phyloP scores from a whole-genome alignment of 2,113 vertebrate species.

The Perca schrenkii region DNA sequence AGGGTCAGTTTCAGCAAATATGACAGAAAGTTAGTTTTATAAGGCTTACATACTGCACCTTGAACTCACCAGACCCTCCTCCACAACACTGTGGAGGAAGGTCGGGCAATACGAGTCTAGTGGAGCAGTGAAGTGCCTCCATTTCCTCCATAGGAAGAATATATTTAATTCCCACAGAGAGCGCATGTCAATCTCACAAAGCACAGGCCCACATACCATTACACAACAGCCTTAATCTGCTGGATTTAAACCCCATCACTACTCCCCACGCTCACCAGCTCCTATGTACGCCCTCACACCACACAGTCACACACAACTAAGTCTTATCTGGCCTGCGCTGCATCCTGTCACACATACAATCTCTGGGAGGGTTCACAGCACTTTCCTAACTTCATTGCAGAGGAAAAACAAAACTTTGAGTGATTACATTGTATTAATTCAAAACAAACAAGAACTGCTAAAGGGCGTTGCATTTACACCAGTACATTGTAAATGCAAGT shows the following conservation, averaged over 20 bases:
- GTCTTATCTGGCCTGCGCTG: neutral
- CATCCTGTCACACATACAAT: conserved; percentile 22
- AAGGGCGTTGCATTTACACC: neutral
- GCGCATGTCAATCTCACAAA: conserved; percentile 50
- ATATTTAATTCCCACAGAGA: conserved; percentile 35
- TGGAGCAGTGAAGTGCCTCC: conserved; percentile 2
- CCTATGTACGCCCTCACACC: neutral
- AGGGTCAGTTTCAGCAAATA: too few species aligned
- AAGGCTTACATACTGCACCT: too few species aligned
- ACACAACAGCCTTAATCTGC: conserved; percentile 72
- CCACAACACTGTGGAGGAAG: too few species aligned
- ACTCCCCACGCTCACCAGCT: neutral
- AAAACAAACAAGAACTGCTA: neutral
- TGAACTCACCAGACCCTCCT: too few species aligned
- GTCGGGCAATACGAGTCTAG: neutral
- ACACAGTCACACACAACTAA: neutral
- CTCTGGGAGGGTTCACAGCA: conserved; percentile 1
- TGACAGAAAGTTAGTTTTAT: too few species aligned
- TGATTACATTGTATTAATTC: neutral
- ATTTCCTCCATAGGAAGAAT: conserved; percentile 1
- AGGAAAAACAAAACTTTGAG: neutral
- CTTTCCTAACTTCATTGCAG: neutral
- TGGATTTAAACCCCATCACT: conserved; percentile 49
- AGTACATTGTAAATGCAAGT: neutral
- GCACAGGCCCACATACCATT: conserved; percentile 48